Evolutionary conservation across 2,113 vertebrate genomes (phyloP), one percentile per base, ranked within the genome.

Genomic region (Myotis lucifugus): DNA sequence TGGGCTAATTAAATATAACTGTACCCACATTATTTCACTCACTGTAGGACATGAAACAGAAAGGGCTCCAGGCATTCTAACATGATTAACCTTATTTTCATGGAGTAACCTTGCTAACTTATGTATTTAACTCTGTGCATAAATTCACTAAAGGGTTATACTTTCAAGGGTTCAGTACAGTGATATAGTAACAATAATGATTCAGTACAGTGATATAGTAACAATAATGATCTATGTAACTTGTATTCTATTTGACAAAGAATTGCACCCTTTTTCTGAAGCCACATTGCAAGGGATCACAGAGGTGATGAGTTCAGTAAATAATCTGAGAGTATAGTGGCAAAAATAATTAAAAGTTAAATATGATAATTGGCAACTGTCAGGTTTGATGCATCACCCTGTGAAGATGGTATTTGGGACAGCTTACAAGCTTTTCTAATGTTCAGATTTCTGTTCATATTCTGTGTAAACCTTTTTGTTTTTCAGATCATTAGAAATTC

Each of bases 1-100:
- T 81, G 46, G 84, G 48, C 91, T 93, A 69, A 82, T 81, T 67
- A 86, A 70, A 61, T 46, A 40, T 42, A 85, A 88, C 1, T 88
- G 48, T 50, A 61, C 59, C 8, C 61, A 69, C 6, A 61, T 46
- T 79, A 54, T 59, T 88, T 84, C 32, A 84, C 8, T 66, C 17
- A 50, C 34, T 79, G 40, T 61, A 79, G 10, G 46, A 95, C 88
- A 88, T 27, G 25, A 19, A 67, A 48, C 52, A 93, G 54, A 88
- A 93, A 67, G 54, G 19, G 56, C 21, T 88, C n/a, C 27, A 72
- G 72, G 86, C 52, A 76, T 54, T 42, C n/a, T 64, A 29, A 83
- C 8, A 27, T n/a, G 21, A 92, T 34, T 56, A 74, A 14, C 52
- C 13, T 85, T 32, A 81, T 61, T 76, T 25, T 94, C 56, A 74